Evolutionary conservation across 2,888 invertebrate genomes (phyloP), one percentile per base, ranked within the genome.

Genomic region (Therioaphis trifolii): DNA sequence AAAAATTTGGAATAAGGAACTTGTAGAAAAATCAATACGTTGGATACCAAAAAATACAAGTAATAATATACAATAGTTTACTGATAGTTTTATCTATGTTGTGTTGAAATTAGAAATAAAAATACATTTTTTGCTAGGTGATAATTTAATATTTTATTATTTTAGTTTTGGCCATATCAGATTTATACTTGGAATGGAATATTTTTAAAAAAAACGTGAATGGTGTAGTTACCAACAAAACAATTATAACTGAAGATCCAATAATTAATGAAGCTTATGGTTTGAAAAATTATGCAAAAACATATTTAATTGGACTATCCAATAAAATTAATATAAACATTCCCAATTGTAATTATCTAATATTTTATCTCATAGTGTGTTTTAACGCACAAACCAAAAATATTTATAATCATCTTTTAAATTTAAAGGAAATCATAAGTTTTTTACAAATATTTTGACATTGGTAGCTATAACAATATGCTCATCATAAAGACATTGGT

Each of bases 171-270:
- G 94, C 94, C 88, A 89, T 95, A 84, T 91, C 93, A 2, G 94
- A 95, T 87, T 91, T 92, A 27, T 91, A 91, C 29, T 90, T 94
- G 40, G 90, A 86, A n/a, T 89, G 87, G 86, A 88, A 88, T 85
- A 86, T 86, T 24, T 90, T 87, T 85, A 88, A 87, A 74, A 89
- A 88, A 68, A 88, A 89, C 27, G 89, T 91, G 84, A 90, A 91
- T 24, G 90, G 91, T 1, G 89, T 90, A 80, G 89, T 91, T 4
- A 89, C 89, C 1, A 87, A 88, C 15, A 90, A 91, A 74, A 92
- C 92, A 5, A 89, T 95, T 29, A 89, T 95, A 85, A 94, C 93
- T 4, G 94, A 94, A 87, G 92, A 95, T 89, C 95, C 95, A 0
- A 89, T 91, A 85, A 91, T 92, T 2, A 89, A 91, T 0, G 92